Evolutionary conservation across 2,797 vertebrate species (phyloP).

Genomic region (Tenualosa thibaudeaui): DNA sequence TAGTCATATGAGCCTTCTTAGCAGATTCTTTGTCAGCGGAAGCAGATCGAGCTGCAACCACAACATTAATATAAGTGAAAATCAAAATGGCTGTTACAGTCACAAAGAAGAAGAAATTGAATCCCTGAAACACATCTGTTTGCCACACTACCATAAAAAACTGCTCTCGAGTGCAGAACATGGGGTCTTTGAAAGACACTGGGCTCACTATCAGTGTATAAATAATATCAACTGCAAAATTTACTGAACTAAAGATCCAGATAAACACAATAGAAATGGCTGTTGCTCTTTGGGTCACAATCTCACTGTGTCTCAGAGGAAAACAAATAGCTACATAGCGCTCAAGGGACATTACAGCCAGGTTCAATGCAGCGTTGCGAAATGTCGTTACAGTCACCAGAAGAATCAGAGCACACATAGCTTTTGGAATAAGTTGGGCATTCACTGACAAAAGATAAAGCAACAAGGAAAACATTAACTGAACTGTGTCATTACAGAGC

Average conservation of each 20-base stretch:
- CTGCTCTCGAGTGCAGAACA: constrained; percentile 40
- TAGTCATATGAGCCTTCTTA: constrained; percentile 19
- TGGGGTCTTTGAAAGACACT: constrained; percentile 3
- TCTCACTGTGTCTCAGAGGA: constrained; percentile 59
- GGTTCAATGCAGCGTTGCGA: constrained; percentile 58
- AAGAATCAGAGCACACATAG: constrained; percentile 49
- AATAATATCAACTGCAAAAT: constrained; percentile 28
- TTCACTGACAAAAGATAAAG: constrained; percentile 52
- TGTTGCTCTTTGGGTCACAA: too few species aligned
- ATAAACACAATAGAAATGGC: constrained; percentile 29
- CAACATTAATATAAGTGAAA: too few species aligned
- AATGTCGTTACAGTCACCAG: constrained; percentile 30
- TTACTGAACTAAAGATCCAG: constrained; percentile 56
- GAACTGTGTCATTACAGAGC: too few species aligned
- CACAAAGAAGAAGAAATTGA: too few species aligned
- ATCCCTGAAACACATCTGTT: background rate
- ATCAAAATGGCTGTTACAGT: too few species aligned
- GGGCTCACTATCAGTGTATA: constrained; percentile 34
- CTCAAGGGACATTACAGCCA: constrained; percentile 30
- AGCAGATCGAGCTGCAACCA: too few species aligned
- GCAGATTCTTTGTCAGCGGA: too few species aligned
- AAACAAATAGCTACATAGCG: constrained; percentile 40
- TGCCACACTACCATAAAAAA: constrained; percentile 48
- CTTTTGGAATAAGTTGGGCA: background rate
- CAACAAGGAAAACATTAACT: background rate